Base-by-base conservation (phyloP, 2,113 vertebrate species). In the Xiphophorus maculatus region DNA sequence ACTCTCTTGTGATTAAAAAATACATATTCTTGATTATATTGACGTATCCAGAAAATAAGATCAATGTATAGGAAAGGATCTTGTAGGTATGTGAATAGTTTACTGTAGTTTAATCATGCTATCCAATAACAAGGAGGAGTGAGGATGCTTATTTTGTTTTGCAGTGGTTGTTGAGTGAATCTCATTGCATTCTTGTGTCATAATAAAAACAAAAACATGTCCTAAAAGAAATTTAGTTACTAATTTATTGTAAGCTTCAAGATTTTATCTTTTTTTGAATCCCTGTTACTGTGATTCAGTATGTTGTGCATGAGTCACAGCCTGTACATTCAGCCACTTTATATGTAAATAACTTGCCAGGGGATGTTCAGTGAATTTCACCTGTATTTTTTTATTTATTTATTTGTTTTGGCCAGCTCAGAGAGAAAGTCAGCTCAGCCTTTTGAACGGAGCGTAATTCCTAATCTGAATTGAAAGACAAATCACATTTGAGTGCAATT, bases 261-360 rank as follows among this genome's bases (percentile, higher is more conserved):
- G 2, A 63, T 54, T 54, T 65, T 30, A n/a, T 1, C 17, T 13
- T 30, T 71, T 66, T 40, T 42, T 6, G 5, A 65, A 9, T 63
- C 4, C 12, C 1, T 19, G 27, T 63, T 17, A 64, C 14, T 32
- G 30, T 35, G 63, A 65, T 65, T 25, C 30, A 64, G 28, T 15
- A 14, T 63, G 6, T 15, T 35, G 32, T 35, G 29, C 28, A 35
- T 13, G 33, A 0, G 25, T 29, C 25, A 58, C 51, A n/a, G 17
- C 25, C 42, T 2, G 35, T 14, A 64, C 10, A 61, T 71, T 64
- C 32, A 64, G 58, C 11, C 37, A 37, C 42, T 71, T 27, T 54
- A 78, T 35, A 69, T 32, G 25, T 62, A 65, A 76, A 76, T 63
- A 74, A 69, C 27, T 27, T 2, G 54, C 60, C n/a, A 9, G 33